Evolutionary conservation across 1,140 invertebrate species (phyloP).

Genomic region (Drosophila serrata): DNA sequence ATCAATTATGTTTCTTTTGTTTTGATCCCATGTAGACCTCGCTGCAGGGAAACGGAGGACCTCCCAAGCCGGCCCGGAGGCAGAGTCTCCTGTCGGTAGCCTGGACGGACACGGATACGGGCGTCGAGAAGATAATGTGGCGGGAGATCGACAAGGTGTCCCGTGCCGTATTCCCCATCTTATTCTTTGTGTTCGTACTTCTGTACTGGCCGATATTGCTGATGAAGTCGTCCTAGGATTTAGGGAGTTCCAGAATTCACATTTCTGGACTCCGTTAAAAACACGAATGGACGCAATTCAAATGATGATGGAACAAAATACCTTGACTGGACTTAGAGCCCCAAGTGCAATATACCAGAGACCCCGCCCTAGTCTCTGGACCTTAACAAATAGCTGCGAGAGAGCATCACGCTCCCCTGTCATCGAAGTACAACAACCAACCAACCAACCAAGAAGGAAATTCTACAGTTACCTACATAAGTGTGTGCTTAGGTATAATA

Average conservation of each 20-base stretch:
- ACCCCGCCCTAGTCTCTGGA: conserved; percentile 9
- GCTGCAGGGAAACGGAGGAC: conserved; percentile 81
- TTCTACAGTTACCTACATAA: conserved; percentile 51
- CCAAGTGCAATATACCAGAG: conserved; percentile 41
- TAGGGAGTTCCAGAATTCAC: conserved; percentile 82
- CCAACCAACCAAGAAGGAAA: conserved; percentile 24
- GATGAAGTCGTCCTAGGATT: conserved; percentile 87
- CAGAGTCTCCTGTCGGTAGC: conserved; percentile 86
- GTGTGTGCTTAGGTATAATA: conserved; percentile 23
- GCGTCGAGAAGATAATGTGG: conserved; percentile 89
- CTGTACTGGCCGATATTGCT: conserved; percentile 91
- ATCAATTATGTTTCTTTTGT: conserved; percentile 8
- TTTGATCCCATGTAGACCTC: conserved; percentile 62
- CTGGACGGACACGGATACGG: conserved; percentile 88
- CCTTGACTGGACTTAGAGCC: conserved; percentile 35
- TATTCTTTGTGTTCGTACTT: conserved; percentile 91
- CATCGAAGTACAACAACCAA: conserved; percentile 48
- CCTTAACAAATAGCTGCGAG: conserved; percentile 4
- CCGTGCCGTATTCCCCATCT: conserved; percentile 90
- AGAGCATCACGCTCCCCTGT: conserved; percentile 20
- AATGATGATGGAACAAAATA: conserved; percentile 25
- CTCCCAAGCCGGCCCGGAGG: conserved; percentile 77
- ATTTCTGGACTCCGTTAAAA: conserved; percentile 85
- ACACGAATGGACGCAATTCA: conserved; percentile 11
- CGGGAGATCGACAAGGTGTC: conserved; percentile 89